These are phyloP conservation scores for Gallinago stenura DNA, from an alignment of 2,797 vertebrate species.

Conservation along the genomic window DNA sequence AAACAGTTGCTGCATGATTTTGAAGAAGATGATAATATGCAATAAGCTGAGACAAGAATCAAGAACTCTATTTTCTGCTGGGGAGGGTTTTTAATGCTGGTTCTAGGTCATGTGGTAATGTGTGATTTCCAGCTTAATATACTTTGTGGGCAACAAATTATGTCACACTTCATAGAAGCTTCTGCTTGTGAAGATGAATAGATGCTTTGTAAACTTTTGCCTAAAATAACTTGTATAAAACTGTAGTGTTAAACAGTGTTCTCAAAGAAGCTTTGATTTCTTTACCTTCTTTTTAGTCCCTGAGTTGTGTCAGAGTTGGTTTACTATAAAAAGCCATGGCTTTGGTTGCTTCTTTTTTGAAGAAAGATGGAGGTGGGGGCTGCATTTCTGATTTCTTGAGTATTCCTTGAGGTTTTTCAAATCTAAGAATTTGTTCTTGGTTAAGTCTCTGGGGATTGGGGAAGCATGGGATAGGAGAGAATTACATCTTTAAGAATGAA, in stretches of 20 bases:
- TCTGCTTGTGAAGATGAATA: slow-evolving; percentile 48
- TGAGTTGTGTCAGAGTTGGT: background rate
- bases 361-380: background rate
- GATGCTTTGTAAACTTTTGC: slow-evolving; percentile 51
- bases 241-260: slow-evolving; percentile 17
- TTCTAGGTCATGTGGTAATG: background rate
- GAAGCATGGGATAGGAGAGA: background rate
- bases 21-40: background rate
- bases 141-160: slow-evolving; percentile 32
- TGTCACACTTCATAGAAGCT: background rate
- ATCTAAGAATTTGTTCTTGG: background rate
- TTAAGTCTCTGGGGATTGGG: background rate
- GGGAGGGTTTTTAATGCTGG: background rate
- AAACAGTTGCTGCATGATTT: background rate
- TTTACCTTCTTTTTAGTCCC: slow-evolving; percentile 16
- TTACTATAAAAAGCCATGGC: slow-evolving; percentile 46
- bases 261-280: slow-evolving; percentile 61
- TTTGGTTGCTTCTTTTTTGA: background rate
- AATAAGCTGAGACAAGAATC: background rate
- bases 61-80: background rate
- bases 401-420: background rate
- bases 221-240: slow-evolving; percentile 42
- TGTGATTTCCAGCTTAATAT: slow-evolving; percentile 43
- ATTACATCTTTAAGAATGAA: background rate
- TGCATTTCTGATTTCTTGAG: slow-evolving; percentile 16